Conservation (phyloP, 1,140 invertebrate species). For the Pomacea maculata region DNA sequence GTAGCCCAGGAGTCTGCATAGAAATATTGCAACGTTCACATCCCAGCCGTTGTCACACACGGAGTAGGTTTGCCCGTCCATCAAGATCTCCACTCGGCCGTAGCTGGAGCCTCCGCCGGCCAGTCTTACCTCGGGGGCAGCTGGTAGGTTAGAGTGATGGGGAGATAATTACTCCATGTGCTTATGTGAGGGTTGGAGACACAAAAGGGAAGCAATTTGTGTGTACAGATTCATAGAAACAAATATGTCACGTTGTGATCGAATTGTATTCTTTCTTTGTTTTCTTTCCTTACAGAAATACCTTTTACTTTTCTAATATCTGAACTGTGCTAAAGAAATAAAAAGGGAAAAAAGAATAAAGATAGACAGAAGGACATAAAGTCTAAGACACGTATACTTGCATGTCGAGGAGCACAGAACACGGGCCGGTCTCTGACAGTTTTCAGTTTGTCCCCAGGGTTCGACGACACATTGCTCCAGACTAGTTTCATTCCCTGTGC, state of each 20-base stretch:
- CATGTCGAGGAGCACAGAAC: constrained; percentile 42
- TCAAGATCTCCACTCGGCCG: constrained; percentile 48
- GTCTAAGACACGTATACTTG: constrained; percentile 10
- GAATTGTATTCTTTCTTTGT: too few relatives aligned
- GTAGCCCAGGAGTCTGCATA: constrained; percentile 36
- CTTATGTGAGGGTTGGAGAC: too few relatives aligned
- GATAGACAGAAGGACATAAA: too few relatives aligned
- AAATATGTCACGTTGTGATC: too few relatives aligned
- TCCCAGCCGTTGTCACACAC: constrained; percentile 51
- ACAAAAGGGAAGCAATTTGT: too few relatives aligned
- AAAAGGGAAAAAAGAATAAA: too few relatives aligned
- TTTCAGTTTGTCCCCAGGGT: constrained; percentile 40
- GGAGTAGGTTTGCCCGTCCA: constrained; percentile 44
- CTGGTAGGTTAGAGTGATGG: background rate
- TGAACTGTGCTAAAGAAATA: background rate
- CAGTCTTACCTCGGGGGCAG: constrained; percentile 31
- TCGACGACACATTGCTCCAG: constrained; percentile 41
- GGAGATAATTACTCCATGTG: background rate
- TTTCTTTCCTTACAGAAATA: too few relatives aligned
- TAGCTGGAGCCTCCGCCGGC: constrained; percentile 41
- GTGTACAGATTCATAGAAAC: background rate
- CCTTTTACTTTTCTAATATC: background rate
- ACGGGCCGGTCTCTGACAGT: constrained; percentile 41
- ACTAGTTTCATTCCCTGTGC: constrained; percentile 40
- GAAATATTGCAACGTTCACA: constrained; percentile 37